Evolutionary conservation across 2,888 invertebrate species (phyloP).

Genomic region (Mythimna ferrago): DNA sequence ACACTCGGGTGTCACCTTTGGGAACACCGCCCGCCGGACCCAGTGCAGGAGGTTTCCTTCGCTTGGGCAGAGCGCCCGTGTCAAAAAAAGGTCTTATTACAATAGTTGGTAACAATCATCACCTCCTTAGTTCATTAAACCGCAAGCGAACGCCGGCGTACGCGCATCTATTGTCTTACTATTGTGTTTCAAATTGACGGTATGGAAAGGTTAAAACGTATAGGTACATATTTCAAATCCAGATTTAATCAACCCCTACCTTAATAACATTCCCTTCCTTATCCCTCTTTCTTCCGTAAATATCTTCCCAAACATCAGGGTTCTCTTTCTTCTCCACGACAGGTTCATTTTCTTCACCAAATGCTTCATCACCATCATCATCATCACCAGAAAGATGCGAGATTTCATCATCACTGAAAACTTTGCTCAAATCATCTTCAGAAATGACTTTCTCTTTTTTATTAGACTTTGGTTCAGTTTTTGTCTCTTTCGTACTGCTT

Average conservation of each 20-base stretch:
- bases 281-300: slow-evolving; percentile 97
- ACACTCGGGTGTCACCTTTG: too few species aligned
- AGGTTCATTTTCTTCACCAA: slow-evolving; percentile 69
- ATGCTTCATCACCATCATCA: slow-evolving; percentile 66
- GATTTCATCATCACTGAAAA: slow-evolving; percentile 88
- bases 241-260: slow-evolving; percentile 73
- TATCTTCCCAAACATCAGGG: slow-evolving; percentile 95
- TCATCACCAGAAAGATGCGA: slow-evolving; percentile 83
- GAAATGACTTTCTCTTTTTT: slow-evolving; percentile 74
- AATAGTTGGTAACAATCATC: not conserved
- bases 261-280: slow-evolving; percentile 94
- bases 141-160: too few species aligned
- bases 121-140: too few species aligned
- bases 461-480: slow-evolving; percentile 31
- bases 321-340: slow-evolving; percentile 73
- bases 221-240: not conserved
- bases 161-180: too few species aligned
- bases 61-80: too few species aligned
- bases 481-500: slow-evolving; percentile 45
- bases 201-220: too few species aligned
- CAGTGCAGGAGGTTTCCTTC: too few species aligned
- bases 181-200: too few species aligned
- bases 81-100: too few species aligned
- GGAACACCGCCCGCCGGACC: too few species aligned
- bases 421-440: slow-evolving; percentile 78